Conservation (phyloP, 2,888 invertebrate genomes). For the Hyposoter didymator region DNA sequence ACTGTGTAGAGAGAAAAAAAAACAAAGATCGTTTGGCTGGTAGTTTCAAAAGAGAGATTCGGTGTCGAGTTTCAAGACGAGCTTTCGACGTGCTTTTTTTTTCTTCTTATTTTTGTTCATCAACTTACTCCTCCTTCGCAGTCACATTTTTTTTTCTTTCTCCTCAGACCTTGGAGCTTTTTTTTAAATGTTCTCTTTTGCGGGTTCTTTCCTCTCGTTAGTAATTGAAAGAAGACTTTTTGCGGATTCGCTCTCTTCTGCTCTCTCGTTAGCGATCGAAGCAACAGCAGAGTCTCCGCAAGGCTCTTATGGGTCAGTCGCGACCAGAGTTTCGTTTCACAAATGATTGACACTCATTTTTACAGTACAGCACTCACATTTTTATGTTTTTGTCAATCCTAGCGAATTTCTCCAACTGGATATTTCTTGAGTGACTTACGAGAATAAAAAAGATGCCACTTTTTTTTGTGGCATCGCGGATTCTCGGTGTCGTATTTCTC, state of each 20-base stretch:
- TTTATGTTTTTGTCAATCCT: not conserved
- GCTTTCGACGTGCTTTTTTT: conserved; percentile 53
- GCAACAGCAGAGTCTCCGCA: not conserved
- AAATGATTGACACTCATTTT: conserved; percentile 22
- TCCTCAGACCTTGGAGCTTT: conserved; percentile 25
- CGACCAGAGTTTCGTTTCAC: not conserved
- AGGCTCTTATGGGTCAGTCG: not conserved
- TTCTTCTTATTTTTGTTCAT: conserved; percentile 25
- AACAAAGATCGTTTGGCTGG: conserved; percentile 64
- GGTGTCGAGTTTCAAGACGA: conserved; percentile 68
- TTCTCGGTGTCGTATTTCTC: conserved; percentile 25
- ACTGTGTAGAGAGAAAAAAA: not conserved
- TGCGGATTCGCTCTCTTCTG: conserved; percentile 1
- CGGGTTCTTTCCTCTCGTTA: not conserved
- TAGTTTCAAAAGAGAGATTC: conserved; percentile 59
- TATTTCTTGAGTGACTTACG: not conserved
- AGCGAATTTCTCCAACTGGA: not conserved
- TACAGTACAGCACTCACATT: not conserved
- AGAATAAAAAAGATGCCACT: not conserved
- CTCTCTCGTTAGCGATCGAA: not conserved
- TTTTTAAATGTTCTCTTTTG: conserved; percentile 30
- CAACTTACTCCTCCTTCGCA: conserved; percentile 41
- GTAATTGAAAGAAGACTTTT: conserved; percentile 17
- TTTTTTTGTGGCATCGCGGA: not conserved
- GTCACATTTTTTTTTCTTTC: conserved; percentile 40